These are phyloP conservation scores for Podabrus alpinus DNA, from an alignment of 2,888 invertebrate genomes.

Conservation along the genomic window DNA sequence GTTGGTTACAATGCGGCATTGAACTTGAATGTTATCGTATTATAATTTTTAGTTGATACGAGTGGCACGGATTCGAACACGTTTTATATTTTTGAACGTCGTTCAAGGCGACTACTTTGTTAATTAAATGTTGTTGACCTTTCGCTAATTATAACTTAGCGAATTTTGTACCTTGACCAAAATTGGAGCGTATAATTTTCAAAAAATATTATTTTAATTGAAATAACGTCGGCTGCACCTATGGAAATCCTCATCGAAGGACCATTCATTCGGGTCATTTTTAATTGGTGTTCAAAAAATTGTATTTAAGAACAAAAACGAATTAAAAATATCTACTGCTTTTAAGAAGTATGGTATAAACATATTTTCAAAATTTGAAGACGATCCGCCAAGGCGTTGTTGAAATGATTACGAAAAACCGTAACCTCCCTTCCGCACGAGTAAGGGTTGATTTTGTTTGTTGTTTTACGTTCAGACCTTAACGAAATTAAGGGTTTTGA, in stretches of 20 bases:
- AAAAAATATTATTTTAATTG: background rate
- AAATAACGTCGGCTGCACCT: background rate
- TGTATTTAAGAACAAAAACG: no score
- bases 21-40: constrained; percentile 4
- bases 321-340: no score
- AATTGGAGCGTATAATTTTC: background rate
- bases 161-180: background rate
- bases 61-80: constrained; percentile 5
- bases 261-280: background rate
- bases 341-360: no score
- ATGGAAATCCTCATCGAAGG: background rate
- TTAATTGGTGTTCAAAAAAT: background rate
- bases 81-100: background rate
- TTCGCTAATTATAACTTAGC: background rate
- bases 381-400: no score
- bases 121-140: background rate
- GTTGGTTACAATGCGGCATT: background rate
- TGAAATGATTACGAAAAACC: no score
- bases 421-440: no score
- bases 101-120: background rate
- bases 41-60: background rate
- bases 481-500: no score
- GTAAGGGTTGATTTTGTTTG: no score
- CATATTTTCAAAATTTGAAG: no score
- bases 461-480: no score